Evolutionary conservation across 2,888 invertebrate genomes (phyloP), one percentile per base, ranked within the genome.

Genomic region (Melanostoma mellinum): DNA sequence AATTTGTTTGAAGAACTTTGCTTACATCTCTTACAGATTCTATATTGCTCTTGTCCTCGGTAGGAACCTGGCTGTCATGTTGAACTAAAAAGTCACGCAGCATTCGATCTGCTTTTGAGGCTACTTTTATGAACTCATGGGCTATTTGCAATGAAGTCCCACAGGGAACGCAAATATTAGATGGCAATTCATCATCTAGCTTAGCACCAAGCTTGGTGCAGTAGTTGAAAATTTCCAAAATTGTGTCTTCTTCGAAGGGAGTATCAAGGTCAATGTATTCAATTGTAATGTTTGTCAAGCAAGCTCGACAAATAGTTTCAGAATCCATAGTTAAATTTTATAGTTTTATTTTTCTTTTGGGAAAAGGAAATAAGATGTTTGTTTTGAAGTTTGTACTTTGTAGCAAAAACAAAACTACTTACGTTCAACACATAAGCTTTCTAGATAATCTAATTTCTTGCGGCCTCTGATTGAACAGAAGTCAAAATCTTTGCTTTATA

Each of bases 181-280:
- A 67, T 6, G 86, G 85, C 33, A 86, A 58, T 5, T 72, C 71
- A 50, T 86, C 86, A 2, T 72, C 55, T 2, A 55, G 20, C 30
- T 36, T 50, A 3, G 85, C 86, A 52, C 77, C 48, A 58, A 86
- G 67, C 8, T 79, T 82, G 3, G 86, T 86, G 53, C 86, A 86
- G 6, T 78, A 58, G 10, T 75, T 85, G 52, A 86, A 86, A 53
- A 77, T 85, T 8, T 85, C 75, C 8, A 85, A 68, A 9, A 82
- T 84, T 4, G 82, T 76, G 0, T 50, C 9, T 32, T 67, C 76
- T 1, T 73, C 50, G 3, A 85, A 48, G 2, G 73, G 48, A 3
- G 85, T 78, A 3, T 85, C 80, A 75, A 86, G 74, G 61, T 85
- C 79, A 6, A 86, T 77, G 60, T 85, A 86, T 36, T 86, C 85